Conservation (phyloP, 2,797 vertebrate genomes). For the Micrastur ruficollis region DNA sequence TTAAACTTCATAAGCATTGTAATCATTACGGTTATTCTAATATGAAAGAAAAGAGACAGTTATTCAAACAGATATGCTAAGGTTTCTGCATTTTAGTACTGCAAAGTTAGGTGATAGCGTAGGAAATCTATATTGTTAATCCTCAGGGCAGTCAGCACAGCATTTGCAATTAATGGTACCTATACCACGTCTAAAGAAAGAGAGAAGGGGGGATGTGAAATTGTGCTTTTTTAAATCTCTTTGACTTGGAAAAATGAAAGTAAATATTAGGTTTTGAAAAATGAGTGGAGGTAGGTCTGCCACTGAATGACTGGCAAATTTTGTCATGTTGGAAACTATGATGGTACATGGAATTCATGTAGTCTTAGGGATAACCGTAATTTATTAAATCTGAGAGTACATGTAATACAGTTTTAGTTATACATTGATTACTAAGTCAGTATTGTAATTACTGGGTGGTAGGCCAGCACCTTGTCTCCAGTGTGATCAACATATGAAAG, state of each 20-base stretch:
- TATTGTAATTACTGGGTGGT: not conserved
- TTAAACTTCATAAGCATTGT: conserved; percentile 15
- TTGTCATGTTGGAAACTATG: not conserved
- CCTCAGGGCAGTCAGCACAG: not conserved
- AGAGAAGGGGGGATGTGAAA: not conserved
- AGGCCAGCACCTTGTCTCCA: not conserved
- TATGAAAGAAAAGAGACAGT: not conserved
- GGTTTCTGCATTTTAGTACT: not conserved
- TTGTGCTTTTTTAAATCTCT: not conserved
- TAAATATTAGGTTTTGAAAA: not conserved
- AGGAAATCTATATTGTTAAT: not conserved
- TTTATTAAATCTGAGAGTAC: not conserved
- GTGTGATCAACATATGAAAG: not conserved
- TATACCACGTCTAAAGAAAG: not conserved
- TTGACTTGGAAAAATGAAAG: not conserved
- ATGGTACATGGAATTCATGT: not conserved
- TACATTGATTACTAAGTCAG: not conserved
- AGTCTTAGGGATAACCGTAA: not conserved
- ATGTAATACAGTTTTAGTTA: not conserved
- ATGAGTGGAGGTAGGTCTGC: not conserved
- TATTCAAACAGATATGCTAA: conserved; percentile 13
- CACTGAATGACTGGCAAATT: not conserved
- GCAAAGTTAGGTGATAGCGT: not conserved
- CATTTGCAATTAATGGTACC: not conserved
- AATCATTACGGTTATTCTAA: conserved; percentile 25